Conservation (phyloP, 2,113 vertebrate species). For the Nothoprocta pentlandii region DNA sequence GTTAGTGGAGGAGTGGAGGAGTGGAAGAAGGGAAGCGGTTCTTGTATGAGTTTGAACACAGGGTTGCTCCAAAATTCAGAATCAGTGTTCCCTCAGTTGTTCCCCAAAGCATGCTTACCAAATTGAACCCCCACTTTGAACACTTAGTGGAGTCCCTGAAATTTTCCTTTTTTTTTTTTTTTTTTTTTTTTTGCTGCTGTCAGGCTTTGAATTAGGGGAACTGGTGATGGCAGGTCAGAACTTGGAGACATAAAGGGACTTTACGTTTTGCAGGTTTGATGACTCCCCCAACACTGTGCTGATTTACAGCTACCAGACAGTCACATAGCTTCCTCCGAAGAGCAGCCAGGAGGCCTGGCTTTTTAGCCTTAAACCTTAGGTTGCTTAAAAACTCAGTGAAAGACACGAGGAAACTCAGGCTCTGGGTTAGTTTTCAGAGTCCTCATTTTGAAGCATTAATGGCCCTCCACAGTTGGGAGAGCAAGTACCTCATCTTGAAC, state of each 20-base stretch:
- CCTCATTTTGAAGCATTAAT: neutral
- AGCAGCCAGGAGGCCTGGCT: neutral
- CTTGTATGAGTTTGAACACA: neutral
- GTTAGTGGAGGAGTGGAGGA: neutral
- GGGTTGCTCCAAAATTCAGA: neutral
- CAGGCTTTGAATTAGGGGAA: neutral
- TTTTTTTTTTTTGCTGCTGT: neutral
- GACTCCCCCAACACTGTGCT: neutral
- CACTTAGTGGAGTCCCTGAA: neutral
- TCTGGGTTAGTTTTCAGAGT: neutral
- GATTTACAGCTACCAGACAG: neutral
- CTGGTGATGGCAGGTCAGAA: neutral
- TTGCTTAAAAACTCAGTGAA: neutral
- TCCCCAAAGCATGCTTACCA: neutral
- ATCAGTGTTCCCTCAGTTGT: neutral
- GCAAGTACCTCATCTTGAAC: neutral
- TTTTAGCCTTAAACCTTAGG: neutral
- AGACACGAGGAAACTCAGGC: neutral
- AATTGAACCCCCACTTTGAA: neutral
- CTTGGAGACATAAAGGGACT: accelerated
- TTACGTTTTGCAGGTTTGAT: neutral
- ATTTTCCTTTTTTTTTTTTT: neutral
- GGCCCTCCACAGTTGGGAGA: neutral
- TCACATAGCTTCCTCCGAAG: neutral
- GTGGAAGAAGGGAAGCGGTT: slow-evolving; percentile 23